Percentiles rank a stretch among this genome's conserved stretches.
Evolutionary conservation across 2,797 vertebrate genomes (phyloP).

Genomic region (Acipenser oxyrinchus): DNA sequence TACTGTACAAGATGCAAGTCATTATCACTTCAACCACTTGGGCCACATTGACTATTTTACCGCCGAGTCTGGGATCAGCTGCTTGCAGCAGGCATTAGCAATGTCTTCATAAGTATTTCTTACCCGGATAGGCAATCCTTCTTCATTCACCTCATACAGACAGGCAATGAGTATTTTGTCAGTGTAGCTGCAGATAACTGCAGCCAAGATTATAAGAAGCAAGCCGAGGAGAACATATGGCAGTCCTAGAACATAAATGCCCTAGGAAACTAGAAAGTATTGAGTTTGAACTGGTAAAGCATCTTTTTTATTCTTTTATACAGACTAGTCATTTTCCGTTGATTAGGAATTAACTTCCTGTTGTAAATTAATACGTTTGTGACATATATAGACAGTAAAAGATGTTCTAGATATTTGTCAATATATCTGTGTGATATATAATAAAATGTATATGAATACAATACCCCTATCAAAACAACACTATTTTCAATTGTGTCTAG

Average conservation of each 20-base stretch:
- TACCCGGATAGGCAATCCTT: constrained; percentile 43
- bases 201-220: constrained; percentile 56
- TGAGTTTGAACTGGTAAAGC: too few species aligned
- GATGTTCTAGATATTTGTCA: too few species aligned
- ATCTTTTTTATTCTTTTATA: too few species aligned
- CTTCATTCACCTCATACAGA: constrained; percentile 61
- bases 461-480: too few species aligned
- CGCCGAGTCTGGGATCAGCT: constrained; percentile 49
- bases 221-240: constrained; percentile 60
- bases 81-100: constrained; percentile 57
- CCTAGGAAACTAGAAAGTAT: constrained; percentile 37
- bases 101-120: constrained; percentile 64
- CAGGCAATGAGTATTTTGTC: constrained; percentile 64
- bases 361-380: too few species aligned
- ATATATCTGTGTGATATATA: too few species aligned
- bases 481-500: too few species aligned
- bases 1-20: constrained; percentile 59
- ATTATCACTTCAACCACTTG: constrained; percentile 63
- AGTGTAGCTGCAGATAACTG: constrained; percentile 65
- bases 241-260: constrained; percentile 67
- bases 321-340: too few species aligned
- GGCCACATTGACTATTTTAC: constrained; percentile 48
- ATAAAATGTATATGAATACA: too few species aligned
- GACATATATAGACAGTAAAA: too few species aligned
- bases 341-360: too few species aligned